A percentile compares a stretch with the other conserved stretches of the same genome.
phyloP scores from a whole-genome alignment of 2,888 invertebrate genomes.

The Agrypnus murinus region DNA sequence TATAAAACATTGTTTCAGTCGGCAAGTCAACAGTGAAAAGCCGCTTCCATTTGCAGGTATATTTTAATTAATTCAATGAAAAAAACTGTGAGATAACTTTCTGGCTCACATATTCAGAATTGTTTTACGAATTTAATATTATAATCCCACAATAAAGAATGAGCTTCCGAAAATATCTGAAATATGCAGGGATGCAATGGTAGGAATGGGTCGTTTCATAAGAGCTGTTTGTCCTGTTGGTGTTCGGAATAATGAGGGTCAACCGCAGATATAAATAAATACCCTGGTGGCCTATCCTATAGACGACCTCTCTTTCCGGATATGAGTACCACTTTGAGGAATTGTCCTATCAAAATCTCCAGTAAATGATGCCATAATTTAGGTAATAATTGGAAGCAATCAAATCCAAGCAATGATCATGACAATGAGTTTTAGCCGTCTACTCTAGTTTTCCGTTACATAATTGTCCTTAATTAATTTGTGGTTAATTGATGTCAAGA shows the following conservation, averaged over 20 bases:
- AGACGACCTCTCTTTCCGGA: slow-evolving; percentile 22
- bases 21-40: no score
- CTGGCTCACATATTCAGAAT: no score
- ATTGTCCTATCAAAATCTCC: slow-evolving; percentile 9
- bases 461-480: slow-evolving; percentile 23
- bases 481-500: slow-evolving; percentile 23
- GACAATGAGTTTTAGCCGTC: slow-evolving; percentile 4
- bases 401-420: slow-evolving; percentile 1
- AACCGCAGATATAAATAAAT: slow-evolving; percentile 35
- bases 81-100: no score
- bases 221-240: slow-evolving; percentile 24
- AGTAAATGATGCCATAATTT: slow-evolving; percentile 4
- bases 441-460: slow-evolving; percentile 1
- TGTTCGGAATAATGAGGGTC: slow-evolving; percentile 37
- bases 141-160: slow-evolving; percentile 12
- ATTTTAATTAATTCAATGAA: no score
- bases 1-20: no score
- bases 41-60: no score
- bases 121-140: no score
- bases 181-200: slow-evolving; percentile 34
- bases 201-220: slow-evolving; percentile 33
- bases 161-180: slow-evolving; percentile 28
- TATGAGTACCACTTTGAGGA: slow-evolving; percentile 20
- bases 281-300: slow-evolving; percentile 23
- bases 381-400: slow-evolving; percentile 7